Conservation (phyloP, 2,888 invertebrate genomes). For the Yponomeuta sedellus region DNA sequence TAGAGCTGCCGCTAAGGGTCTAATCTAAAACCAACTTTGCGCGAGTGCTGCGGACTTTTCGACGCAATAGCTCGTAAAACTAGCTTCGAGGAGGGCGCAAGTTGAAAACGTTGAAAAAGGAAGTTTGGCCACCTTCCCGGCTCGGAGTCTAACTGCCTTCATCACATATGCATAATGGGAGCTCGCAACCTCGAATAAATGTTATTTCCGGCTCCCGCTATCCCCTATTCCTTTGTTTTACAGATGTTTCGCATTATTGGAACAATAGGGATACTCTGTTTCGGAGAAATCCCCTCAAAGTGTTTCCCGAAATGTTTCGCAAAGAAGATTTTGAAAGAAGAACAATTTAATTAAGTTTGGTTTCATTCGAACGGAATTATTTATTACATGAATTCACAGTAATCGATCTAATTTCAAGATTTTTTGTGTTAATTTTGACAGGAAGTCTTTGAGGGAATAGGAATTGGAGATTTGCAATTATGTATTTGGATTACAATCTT, state of each 20-base stretch:
- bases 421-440: neutral
- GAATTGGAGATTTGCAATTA: neutral
- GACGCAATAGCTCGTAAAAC: slow-evolving; percentile 50
- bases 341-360: neutral
- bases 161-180: slow-evolving; percentile 17
- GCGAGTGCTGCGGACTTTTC: slow-evolving; percentile 22
- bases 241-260: slow-evolving; percentile 4
- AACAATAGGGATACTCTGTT: neutral
- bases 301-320: neutral
- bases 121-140: slow-evolving; percentile 8
- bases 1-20: neutral
- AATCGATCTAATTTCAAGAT: neutral
- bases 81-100: slow-evolving; percentile 20
- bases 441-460: neutral
- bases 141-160: slow-evolving; percentile 5
- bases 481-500: neutral
- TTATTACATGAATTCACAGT: neutral
- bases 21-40: neutral
- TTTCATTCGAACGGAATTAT: neutral
- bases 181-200: slow-evolving; percentile 13
- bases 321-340: neutral
- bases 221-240: slow-evolving; percentile 1
- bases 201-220: slow-evolving; percentile 9
- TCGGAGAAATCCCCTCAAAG: neutral
- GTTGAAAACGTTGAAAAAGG: slow-evolving; percentile 4